A percentile compares a stretch with the other conserved stretches of the same genome.
phyloP scores from a whole-genome alignment of 2,797 vertebrate genomes.

The Neomorphus geoffroyi region DNA sequence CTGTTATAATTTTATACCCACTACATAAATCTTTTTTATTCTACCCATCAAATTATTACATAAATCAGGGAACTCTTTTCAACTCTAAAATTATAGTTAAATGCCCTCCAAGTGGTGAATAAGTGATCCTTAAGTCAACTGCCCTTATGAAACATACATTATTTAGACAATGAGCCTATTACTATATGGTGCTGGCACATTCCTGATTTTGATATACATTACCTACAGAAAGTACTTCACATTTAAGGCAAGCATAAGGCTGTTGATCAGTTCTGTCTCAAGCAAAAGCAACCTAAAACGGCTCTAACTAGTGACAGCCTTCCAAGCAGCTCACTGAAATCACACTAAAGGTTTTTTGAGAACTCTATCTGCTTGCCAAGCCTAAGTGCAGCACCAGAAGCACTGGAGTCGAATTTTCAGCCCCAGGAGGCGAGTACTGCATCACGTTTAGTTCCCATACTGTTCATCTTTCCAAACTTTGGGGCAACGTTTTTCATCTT shows the following conservation, averaged over 20 bases:
- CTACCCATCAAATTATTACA: conserved; percentile 18
- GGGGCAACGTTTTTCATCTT: neutral
- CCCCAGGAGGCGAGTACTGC: neutral
- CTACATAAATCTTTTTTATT: conserved; percentile 30
- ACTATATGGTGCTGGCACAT: conserved; percentile 28
- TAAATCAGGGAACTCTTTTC: conserved; percentile 30
- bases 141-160: conserved; percentile 48
- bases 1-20: conserved; percentile 4
- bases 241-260: neutral
- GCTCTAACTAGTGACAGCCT: neutral
- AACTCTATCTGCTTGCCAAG: neutral
- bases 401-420: neutral
- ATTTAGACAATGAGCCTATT: conserved; percentile 51
- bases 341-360: neutral
- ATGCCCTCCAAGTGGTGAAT: conserved; percentile 45
- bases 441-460: neutral
- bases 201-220: neutral
- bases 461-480: neutral
- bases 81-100: conserved; percentile 30
- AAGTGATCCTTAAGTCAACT: conserved; percentile 67
- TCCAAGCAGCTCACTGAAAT: neutral
- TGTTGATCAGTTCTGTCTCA: neutral
- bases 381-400: neutral
- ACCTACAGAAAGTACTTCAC: conserved; percentile 45
- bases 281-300: neutral